A percentile compares a stretch with the other conserved stretches of the same genome.
These are phyloP conservation scores for Emys orbicularis DNA, from an alignment of 2,797 vertebrate genomes.

Conservation along the genomic window DNA sequence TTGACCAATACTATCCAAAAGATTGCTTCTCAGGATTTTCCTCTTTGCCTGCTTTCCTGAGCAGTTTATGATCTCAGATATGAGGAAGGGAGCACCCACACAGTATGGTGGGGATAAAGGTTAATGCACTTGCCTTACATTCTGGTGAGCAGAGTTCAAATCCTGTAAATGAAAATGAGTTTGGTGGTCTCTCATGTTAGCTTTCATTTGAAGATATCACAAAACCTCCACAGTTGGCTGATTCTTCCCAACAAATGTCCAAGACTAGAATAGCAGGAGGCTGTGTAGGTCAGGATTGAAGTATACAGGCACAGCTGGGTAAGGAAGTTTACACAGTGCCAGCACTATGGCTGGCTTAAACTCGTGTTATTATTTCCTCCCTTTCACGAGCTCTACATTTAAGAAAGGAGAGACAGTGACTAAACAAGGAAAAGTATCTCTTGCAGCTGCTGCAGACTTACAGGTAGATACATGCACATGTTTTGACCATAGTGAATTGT, in stretches of 20 bases:
- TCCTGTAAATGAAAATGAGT: neutral
- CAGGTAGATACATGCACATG: neutral
- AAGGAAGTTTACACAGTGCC: neutral
- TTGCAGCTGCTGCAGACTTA: neutral
- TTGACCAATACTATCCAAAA: neutral
- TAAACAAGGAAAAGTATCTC: neutral
- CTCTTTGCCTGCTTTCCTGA: slow-evolving; percentile 28
- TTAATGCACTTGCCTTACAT: neutral
- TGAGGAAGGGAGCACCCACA: neutral
- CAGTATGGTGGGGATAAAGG: neutral
- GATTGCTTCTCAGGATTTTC: slow-evolving; percentile 7
- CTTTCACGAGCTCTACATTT: neutral
- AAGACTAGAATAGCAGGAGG: neutral
- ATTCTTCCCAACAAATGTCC: neutral
- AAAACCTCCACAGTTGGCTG: neutral
- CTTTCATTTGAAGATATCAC: neutral
- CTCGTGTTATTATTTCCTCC: neutral
- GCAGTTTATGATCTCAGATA: neutral
- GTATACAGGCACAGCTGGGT: neutral
- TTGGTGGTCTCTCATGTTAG: neutral
- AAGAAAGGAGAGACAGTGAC: neutral
- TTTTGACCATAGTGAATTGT: neutral
- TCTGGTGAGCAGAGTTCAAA: neutral
- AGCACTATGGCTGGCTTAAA: neutral
- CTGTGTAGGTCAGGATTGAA: neutral